Conservation (phyloP, 2,888 invertebrate species). For the Lasioglossum pauxillum region DNA sequence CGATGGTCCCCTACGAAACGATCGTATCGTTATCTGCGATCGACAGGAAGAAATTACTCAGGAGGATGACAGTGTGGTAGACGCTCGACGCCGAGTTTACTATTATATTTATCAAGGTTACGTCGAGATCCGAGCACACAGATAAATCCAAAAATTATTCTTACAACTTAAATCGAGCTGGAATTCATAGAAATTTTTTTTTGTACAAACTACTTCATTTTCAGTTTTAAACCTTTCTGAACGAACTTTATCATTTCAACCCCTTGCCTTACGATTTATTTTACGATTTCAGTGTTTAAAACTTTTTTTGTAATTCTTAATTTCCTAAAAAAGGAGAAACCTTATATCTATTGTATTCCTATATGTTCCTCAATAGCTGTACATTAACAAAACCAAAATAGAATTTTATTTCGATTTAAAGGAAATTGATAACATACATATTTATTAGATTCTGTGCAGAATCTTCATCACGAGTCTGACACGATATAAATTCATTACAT, state of each 20-base stretch:
- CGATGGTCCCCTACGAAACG: slow-evolving; percentile 61
- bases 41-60: slow-evolving; percentile 76
- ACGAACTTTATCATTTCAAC: neutral
- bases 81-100: slow-evolving; percentile 68
- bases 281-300: too few relatives aligned
- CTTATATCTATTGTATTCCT: too few relatives aligned
- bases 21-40: slow-evolving; percentile 75
- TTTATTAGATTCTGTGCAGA: too few relatives aligned
- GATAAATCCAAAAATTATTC: slow-evolving; percentile 59
- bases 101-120: slow-evolving; percentile 73
- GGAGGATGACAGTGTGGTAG: slow-evolving; percentile 69
- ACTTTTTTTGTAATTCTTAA: too few relatives aligned
- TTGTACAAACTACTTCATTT: neutral
- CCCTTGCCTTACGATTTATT: too few relatives aligned
- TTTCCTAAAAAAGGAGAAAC: too few relatives aligned
- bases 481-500: neutral
- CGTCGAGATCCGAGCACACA: slow-evolving; percentile 67
- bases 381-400: too few relatives aligned
- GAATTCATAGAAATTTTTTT: slow-evolving; percentile 31
- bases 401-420: too few relatives aligned
- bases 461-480: too few relatives aligned
- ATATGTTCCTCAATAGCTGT: too few relatives aligned
- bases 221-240: neutral
- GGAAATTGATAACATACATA: too few relatives aligned
- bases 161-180: slow-evolving; percentile 62